Evolutionary conservation across 1,140 invertebrate genomes (phyloP).

Genomic region (Bombus confusus): DNA sequence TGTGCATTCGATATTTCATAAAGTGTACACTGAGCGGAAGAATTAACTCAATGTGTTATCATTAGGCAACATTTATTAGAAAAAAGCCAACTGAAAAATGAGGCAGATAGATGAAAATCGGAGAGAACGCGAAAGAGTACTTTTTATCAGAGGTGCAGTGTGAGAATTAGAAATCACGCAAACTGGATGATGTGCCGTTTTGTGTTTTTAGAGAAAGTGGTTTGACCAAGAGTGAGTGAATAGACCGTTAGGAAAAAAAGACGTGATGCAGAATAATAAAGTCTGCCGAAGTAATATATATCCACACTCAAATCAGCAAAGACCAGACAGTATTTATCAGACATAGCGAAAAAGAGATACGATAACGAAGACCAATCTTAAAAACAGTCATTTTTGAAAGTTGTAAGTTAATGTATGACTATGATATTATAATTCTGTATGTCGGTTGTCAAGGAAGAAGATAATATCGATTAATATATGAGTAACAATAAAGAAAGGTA

Average conservation of each 20-base stretch:
- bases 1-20: conserved; percentile 42
- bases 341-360: conserved; percentile 50
- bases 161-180: conserved; percentile 72
- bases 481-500: neutral
- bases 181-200: conserved; percentile 72
- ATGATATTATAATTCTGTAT: neutral
- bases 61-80: conserved; percentile 62
- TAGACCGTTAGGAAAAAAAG: conserved; percentile 59
- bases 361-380: conserved; percentile 45
- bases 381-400: neutral
- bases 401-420: no score
- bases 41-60: conserved; percentile 40
- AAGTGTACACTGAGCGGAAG: conserved; percentile 57
- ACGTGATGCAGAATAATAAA: conserved; percentile 60
- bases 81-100: conserved; percentile 75
- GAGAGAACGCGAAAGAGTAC: conserved; percentile 67
- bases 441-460: neutral
- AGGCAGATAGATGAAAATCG: conserved; percentile 68
- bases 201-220: conserved; percentile 62
- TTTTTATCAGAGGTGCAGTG: conserved; percentile 70
- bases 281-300: conserved; percentile 49
- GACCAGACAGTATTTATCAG: conserved; percentile 74
- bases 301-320: conserved; percentile 67
- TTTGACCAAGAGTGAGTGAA: conserved; percentile 58
- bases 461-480: neutral